Conservation (phyloP, 35 echinoderm and acorn worm genomes). For the Holothuria glaberrima region DNA sequence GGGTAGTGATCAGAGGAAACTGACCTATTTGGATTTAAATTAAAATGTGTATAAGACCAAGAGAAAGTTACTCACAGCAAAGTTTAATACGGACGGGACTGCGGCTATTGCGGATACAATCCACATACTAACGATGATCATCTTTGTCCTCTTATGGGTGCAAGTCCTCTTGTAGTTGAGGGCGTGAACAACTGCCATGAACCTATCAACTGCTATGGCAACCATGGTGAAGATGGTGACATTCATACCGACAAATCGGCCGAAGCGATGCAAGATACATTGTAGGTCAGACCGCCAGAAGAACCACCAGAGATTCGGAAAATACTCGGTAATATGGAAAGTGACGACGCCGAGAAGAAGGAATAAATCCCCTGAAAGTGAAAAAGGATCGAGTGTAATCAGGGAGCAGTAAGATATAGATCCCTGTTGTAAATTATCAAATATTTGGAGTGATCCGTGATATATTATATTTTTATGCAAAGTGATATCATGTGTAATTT, state of each 20-base stretch:
- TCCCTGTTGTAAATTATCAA: too few species aligned
- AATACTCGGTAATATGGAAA: slow-evolving; percentile 88
- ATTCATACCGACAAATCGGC: slow-evolving; percentile 77
- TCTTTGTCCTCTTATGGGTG: slow-evolving; percentile 59
- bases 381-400: not conserved
- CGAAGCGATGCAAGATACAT: slow-evolving; percentile 73
- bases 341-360: slow-evolving; percentile 60
- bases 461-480: too few species aligned
- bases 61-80: slow-evolving; percentile 41
- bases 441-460: too few species aligned
- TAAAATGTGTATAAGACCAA: too few species aligned
- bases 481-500: too few species aligned
- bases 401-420: too few species aligned
- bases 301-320: slow-evolving; percentile 54
- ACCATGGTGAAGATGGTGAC: slow-evolving; percentile 80
- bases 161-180: slow-evolving; percentile 61
- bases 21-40: too few species aligned
- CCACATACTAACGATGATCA: slow-evolving; percentile 67
- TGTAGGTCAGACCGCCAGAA: slow-evolving; percentile 73
- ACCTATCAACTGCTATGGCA: slow-evolving; percentile 83
- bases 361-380: slow-evolving; percentile 71
- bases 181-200: slow-evolving; percentile 55
- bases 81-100: slow-evolving; percentile 53
- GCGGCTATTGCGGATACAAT: slow-evolving; percentile 58
- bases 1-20: too few species aligned